These are phyloP conservation scores for Oligia latruncula DNA, from an alignment of 2,888 invertebrate species.

Conservation along the genomic window DNA sequence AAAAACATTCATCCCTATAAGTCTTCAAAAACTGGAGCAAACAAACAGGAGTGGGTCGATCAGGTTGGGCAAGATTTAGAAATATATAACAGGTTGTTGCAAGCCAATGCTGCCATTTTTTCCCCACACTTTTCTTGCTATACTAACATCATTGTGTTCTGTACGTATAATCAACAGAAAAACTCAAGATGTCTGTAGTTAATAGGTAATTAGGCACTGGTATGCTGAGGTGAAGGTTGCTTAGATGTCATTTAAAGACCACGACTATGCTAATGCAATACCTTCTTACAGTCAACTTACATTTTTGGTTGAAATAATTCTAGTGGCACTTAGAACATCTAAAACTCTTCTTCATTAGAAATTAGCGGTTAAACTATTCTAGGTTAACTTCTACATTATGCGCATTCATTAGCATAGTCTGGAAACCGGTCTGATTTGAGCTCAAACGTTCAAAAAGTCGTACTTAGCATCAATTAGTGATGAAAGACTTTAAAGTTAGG, in stretches of 20 bases:
- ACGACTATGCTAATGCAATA: conserved; percentile 5
- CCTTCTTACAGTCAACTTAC: background rate
- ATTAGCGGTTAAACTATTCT: conserved; percentile 16
- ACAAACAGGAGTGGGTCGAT: conserved; percentile 32
- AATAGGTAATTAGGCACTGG: conserved; percentile 19
- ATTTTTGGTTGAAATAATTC: conserved; percentile 1
- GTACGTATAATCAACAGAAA: background rate
- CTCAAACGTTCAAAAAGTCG: conserved; percentile 44
- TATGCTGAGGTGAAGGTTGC: conserved; percentile 1
- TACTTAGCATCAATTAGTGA: conserved; percentile 51
- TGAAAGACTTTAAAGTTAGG: conserved; percentile 25
- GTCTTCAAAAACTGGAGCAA: conserved; percentile 48
- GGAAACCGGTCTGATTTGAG: conserved; percentile 27
- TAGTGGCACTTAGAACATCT: conserved; percentile 17
- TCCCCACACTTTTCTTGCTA: background rate
- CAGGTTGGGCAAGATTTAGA: conserved; percentile 24
- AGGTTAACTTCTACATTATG: conserved; percentile 34
- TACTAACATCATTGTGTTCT: conserved; percentile 14
- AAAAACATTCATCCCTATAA: conserved; percentile 45
- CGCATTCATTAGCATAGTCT: conserved; percentile 48
- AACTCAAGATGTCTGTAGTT: conserved; percentile 1
- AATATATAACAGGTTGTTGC: conserved; percentile 12
- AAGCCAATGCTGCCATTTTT: background rate
- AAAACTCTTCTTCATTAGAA: conserved; percentile 20
- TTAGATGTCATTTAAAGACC: background rate